Conservation (phyloP, 2,113 vertebrate genomes). For the Microtus montanus region DNA sequence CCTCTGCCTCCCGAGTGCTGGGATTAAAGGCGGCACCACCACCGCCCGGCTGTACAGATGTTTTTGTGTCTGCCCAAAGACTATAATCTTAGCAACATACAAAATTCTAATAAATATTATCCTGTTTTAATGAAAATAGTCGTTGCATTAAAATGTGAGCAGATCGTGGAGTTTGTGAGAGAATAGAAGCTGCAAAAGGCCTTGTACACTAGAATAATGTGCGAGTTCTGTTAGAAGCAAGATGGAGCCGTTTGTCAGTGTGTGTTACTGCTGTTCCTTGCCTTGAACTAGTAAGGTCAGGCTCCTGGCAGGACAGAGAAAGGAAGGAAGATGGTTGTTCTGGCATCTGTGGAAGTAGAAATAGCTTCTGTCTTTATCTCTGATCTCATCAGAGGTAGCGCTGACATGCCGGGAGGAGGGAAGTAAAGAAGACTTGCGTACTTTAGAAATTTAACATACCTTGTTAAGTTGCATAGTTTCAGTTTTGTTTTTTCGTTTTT, state of each 20-base stretch:
- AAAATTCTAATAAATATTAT: neutral
- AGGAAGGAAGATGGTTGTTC: neutral
- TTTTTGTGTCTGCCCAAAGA: neutral
- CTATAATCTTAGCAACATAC: neutral
- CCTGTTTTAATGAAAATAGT: neutral
- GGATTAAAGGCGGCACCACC: too few relatives aligned
- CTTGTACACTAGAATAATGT: neutral
- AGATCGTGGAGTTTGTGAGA: neutral
- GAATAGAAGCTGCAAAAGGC: neutral
- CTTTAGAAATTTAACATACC: conserved; percentile 7
- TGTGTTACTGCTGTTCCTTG: neutral
- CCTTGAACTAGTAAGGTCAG: neutral
- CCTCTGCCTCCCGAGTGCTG: too few relatives aligned
- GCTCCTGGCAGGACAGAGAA: neutral
- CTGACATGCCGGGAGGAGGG: neutral
- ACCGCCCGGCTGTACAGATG: neutral
- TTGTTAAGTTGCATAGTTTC: neutral
- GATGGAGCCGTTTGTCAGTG: neutral
- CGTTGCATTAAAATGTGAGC: conserved; percentile 10
- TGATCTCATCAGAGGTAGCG: neutral
- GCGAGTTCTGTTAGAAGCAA: neutral
- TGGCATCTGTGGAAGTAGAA: neutral
- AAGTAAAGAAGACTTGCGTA: neutral
- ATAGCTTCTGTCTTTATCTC: neutral
- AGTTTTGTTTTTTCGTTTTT: neutral